Conservation (phyloP, 2,888 invertebrate species). For the Agonopterix alstromeriana region DNA sequence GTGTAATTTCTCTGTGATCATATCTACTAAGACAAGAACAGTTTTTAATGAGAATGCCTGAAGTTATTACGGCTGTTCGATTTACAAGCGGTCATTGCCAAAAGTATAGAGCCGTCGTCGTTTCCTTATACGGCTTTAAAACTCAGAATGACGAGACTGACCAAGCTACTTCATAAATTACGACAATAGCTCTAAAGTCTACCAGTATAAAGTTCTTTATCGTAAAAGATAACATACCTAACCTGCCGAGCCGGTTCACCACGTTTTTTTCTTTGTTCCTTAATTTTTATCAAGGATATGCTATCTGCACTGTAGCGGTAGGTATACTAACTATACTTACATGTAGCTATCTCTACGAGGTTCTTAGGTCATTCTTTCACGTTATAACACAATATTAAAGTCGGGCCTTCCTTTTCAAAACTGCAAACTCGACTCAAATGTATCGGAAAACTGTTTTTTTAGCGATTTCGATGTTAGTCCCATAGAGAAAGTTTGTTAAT, state of each 20-base stretch:
- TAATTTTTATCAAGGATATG: constrained; percentile 20
- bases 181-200: constrained; percentile 45
- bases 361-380: too few species aligned
- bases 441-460: too few species aligned
- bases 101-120: constrained; percentile 60
- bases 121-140: constrained; percentile 68
- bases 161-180: constrained; percentile 30
- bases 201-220: constrained; percentile 46
- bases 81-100: constrained; percentile 65
- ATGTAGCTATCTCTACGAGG: too few species aligned
- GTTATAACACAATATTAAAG: too few species aligned
- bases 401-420: too few species aligned
- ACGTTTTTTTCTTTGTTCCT: constrained; percentile 38
- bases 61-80: constrained; percentile 36
- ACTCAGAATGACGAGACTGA: constrained; percentile 43
- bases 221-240: constrained; percentile 28
- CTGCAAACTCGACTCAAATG: too few species aligned
- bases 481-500: too few species aligned
- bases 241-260: constrained; percentile 51
- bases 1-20: too few species aligned
- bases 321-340: not conserved
- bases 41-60: not conserved
- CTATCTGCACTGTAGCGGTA: not conserved
- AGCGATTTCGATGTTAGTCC: too few species aligned
- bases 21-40: not conserved